Evolutionary conservation across 2,888 invertebrate species (phyloP).

Genomic region (Lasioglossum figueresi): DNA sequence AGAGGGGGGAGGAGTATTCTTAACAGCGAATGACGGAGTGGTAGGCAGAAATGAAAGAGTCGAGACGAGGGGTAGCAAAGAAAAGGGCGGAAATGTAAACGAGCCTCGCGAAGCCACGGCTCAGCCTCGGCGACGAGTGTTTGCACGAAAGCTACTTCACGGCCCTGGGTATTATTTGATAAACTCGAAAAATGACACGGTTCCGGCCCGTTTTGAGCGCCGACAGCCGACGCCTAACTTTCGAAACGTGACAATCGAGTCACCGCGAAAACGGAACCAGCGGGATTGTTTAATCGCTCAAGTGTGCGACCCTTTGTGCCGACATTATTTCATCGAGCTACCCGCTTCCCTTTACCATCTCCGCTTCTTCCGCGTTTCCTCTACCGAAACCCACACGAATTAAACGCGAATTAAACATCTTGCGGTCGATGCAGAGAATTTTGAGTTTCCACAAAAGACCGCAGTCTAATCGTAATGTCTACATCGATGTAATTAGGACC

Average conservation of each 20-base stretch:
- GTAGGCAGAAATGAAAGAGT: constrained; percentile 34
- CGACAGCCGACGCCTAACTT: constrained; percentile 4
- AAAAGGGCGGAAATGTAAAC: constrained; percentile 46
- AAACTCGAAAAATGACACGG: constrained; percentile 54
- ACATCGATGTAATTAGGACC: too few species aligned
- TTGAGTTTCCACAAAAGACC: not conserved
- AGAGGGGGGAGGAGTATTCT: not conserved
- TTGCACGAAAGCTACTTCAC: constrained; percentile 63
- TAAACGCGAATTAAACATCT: not conserved
- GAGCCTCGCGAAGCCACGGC: constrained; percentile 35
- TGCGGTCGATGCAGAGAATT: not conserved
- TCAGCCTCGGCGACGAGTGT: constrained; percentile 52
- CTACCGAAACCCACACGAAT: not conserved
- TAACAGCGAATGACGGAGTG: constrained; percentile 17
- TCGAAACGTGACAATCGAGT: constrained; percentile 1
- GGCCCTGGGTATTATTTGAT: constrained; percentile 58
- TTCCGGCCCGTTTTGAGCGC: constrained; percentile 29
- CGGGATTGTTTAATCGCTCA: constrained; percentile 38
- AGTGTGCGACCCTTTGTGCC: not conserved
- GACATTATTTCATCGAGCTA: constrained; percentile 12
- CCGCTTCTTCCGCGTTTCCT: not conserved
- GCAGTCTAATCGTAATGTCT: too few species aligned
- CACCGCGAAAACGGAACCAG: not conserved
- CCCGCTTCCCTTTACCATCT: not conserved
- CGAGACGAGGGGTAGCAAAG: constrained; percentile 7